Evolutionary conservation across 2,113 vertebrate genomes (phyloP), one percentile per base, ranked within the genome.

Genomic region (Hydropotes inermis): DNA sequence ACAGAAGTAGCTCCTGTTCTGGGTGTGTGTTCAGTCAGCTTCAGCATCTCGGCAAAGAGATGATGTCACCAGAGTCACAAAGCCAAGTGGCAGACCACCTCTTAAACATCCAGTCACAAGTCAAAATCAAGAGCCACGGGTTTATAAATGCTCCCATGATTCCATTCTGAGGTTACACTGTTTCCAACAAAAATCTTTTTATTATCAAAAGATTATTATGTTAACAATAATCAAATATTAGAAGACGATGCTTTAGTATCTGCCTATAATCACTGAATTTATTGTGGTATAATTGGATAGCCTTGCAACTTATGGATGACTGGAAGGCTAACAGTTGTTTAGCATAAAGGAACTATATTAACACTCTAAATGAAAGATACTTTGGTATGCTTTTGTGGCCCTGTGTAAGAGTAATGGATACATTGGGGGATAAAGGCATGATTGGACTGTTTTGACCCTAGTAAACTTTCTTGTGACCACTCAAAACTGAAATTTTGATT

Each of bases 1-100:
- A 98, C 89, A 55, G 97, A 87, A 43, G 93, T 95, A 85, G 47
- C 93, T 97, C 93, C 95, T 98, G 96, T 89, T 91, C 94, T 84
- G 60, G 87, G 10, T 87, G 39, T 1, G 17, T 89, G 76, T 50
- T 82, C 89, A 96, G 91, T 76, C 61, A 89, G 88, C 50, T 87
- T 89, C 82, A 81, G 43, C 79, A 88, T 97, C 91, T 94, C 93
- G 78, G 70, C 45, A 82, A 83, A 96, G 91, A 52, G 70, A 89
- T 95, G 86, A 95, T 94, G 94, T 97, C 97, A 98, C 39, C 76
- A 58, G 64, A 90, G 47, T 95, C 52, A 5, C 28, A 43, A 85
- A 87, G 76, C 87, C 92, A 92, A 88, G 85, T 36, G 84, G 61
- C 92, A 91, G 92, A 89, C 94, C 84, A 96, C 95, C 97, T 97